These are phyloP conservation scores for Coecobrya sp. DNA, from an alignment of 2,888 invertebrate species.

Conservation along the genomic window DNA sequence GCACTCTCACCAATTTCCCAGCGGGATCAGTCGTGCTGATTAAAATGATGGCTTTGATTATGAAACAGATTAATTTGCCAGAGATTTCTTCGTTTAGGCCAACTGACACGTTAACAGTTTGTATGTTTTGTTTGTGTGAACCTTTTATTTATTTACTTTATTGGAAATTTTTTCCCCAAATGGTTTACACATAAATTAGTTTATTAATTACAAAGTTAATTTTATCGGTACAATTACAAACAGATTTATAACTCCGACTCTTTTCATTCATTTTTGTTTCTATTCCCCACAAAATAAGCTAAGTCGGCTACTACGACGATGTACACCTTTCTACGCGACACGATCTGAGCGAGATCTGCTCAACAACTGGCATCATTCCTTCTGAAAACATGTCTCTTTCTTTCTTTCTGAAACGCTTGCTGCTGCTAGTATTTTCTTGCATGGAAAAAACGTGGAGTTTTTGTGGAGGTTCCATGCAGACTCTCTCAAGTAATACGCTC, in stretches of 20 bases:
- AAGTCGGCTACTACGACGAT: too few species aligned
- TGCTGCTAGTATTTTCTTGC: neutral
- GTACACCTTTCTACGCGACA: neutral
- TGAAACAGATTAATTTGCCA: neutral
- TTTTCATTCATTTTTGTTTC: too few species aligned
- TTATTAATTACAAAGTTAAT: too few species aligned
- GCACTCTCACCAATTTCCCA: neutral
- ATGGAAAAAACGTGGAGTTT: slow-evolving; percentile 25
- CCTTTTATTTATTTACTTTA: too few species aligned
- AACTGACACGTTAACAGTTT: neutral
- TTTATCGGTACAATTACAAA: too few species aligned
- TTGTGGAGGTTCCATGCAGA: slow-evolving; percentile 35
- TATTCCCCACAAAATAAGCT: neutral
- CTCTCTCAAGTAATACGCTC: neutral
- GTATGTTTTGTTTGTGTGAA: too few species aligned
- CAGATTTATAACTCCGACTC: too few species aligned
- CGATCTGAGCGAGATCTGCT: slow-evolving; percentile 68
- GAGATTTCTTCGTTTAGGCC: too few species aligned
- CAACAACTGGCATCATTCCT: slow-evolving; percentile 62
- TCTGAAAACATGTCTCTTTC: slow-evolving; percentile 39
- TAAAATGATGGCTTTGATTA: neutral
- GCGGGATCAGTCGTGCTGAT: neutral
- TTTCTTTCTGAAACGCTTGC: neutral
- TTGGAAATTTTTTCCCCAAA: too few species aligned
- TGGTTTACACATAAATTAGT: too few species aligned